Conservation (phyloP, 2,113 vertebrate genomes). For the Chloroceryle aenea region DNA sequence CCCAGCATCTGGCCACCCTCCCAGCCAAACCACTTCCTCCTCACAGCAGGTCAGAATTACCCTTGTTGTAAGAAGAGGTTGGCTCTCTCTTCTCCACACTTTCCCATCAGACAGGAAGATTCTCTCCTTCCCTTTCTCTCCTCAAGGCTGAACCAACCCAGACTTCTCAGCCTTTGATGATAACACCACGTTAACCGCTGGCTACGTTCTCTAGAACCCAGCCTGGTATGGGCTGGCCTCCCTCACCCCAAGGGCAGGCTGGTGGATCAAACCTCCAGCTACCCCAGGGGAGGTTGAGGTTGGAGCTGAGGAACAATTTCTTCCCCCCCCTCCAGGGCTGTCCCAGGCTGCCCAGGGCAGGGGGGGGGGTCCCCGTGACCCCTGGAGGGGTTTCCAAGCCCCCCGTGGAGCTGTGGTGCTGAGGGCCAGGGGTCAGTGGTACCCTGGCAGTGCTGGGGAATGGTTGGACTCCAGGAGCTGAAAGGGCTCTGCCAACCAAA, state of each 20-base stretch:
- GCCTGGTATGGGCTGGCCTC: background rate
- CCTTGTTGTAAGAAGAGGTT: background rate
- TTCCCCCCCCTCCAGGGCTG: no score
- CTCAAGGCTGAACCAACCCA: background rate
- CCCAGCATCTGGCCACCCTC: background rate
- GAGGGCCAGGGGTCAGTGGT: no score
- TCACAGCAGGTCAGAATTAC: background rate
- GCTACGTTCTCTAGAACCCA: fast-evolving
- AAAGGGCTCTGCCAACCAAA: no score
- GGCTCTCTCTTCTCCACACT: background rate
- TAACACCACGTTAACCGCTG: fast-evolving
- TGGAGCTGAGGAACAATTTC: no score
- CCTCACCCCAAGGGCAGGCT: background rate
- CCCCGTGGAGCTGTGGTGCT: no score
- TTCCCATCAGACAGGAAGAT: fast-evolving
- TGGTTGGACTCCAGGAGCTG: no score
- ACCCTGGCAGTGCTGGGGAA: no score
- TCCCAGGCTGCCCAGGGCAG: no score
- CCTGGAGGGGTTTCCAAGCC: no score
- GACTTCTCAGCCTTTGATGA: background rate
- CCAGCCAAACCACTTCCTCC: background rate
- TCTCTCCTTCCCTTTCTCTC: background rate
- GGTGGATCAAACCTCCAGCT: background rate
- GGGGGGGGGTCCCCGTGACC: no score
- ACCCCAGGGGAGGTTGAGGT: no score